Conservation (phyloP, 2,888 invertebrate species). For the Plagiodera versicolora region DNA sequence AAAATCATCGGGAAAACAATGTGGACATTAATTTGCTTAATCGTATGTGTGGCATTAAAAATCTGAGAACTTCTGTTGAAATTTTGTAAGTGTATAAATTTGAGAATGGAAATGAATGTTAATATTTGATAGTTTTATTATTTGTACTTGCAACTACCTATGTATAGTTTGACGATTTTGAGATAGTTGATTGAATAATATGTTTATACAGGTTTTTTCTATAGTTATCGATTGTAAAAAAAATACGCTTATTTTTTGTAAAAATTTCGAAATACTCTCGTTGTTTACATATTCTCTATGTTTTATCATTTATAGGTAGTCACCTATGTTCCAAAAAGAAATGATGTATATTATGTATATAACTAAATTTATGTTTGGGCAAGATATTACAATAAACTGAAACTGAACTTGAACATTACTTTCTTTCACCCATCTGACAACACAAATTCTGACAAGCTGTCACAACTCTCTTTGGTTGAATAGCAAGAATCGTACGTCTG, state of each 20-base stretch:
- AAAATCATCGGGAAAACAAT: too few relatives aligned
- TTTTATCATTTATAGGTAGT: slow-evolving; percentile 31
- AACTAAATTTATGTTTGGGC: slow-evolving; percentile 45
- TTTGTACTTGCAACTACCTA: slow-evolving; percentile 32
- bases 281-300: slow-evolving; percentile 36
- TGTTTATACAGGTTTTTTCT: slow-evolving; percentile 33
- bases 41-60: slow-evolving; percentile 24
- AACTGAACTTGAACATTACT: slow-evolving; percentile 10
- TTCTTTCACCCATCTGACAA: slow-evolving; percentile 15
- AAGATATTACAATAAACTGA: slow-evolving; percentile 42
- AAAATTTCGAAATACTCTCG: slow-evolving; percentile 38
- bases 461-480: too few relatives aligned
- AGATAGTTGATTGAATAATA: slow-evolving; percentile 11
- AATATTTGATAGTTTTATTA: slow-evolving; percentile 26
- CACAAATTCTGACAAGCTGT: too few relatives aligned
- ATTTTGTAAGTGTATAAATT: slow-evolving; percentile 16
- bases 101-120: slow-evolving; percentile 22
- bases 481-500: not conserved
- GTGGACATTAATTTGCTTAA: too few relatives aligned
- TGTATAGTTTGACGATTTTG: slow-evolving; percentile 25
- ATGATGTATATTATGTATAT: slow-evolving; percentile 42
- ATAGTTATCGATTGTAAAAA: slow-evolving; percentile 34
- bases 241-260: slow-evolving; percentile 44
- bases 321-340: slow-evolving; percentile 31
- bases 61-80: not conserved